Conservation (phyloP, 2,797 vertebrate genomes). For the Vultur gryphus region DNA sequence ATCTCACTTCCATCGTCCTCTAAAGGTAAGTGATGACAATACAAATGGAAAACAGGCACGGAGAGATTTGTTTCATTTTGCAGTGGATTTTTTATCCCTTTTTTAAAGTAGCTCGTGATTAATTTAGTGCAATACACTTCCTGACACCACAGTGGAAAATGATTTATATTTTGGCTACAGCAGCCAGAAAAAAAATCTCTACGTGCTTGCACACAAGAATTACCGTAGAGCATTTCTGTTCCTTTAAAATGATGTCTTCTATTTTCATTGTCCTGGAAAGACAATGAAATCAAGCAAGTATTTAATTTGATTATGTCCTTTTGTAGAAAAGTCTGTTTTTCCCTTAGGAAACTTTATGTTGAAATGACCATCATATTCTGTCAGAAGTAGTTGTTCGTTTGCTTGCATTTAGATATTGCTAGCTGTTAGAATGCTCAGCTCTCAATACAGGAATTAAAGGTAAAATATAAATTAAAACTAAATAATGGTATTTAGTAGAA, state of each 20-base stretch:
- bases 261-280: not conserved
- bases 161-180: conserved; percentile 47
- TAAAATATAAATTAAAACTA: not conserved
- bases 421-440: not conserved
- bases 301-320: not conserved
- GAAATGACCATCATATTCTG: not conserved
- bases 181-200: not conserved
- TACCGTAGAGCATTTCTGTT: not conserved
- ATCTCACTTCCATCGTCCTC: conserved; percentile 29
- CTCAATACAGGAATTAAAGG: not conserved
- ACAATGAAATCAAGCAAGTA: not conserved
- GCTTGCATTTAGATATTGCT: not conserved
- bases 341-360: not conserved
- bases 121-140: conserved; percentile 54
- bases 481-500: not conserved
- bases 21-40: conserved; percentile 64
- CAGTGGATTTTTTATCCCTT: conserved; percentile 29
- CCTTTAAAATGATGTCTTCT: not conserved
- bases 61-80: conserved; percentile 59
- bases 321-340: not conserved
- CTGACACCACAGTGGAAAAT: conserved; percentile 35
- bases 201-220: not conserved
- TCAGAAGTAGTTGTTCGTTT: not conserved
- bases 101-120: conserved; percentile 51
- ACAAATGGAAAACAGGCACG: conserved; percentile 47